Conservation (phyloP, 1,140 invertebrate genomes). For the Heliconius hermathena region DNA sequence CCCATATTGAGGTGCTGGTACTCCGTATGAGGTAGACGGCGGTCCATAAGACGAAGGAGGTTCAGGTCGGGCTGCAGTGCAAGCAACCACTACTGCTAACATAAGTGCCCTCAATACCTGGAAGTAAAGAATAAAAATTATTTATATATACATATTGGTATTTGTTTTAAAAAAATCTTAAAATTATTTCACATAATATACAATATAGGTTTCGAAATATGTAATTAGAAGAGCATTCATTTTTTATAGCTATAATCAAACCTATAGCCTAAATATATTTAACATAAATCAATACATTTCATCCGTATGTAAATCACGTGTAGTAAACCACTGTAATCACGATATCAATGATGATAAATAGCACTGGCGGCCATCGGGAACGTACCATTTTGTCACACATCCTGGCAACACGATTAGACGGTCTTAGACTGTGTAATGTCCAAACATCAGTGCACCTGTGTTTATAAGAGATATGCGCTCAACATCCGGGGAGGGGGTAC, state of each 20-base stretch:
- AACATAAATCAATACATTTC: neutral
- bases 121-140: slow-evolving; percentile 30
- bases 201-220: neutral
- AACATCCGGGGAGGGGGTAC: slow-evolving; percentile 73
- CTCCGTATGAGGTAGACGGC: slow-evolving; percentile 63
- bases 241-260: neutral
- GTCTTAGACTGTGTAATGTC: slow-evolving; percentile 69
- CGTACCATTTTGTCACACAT: slow-evolving; percentile 77
- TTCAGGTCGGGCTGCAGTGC: slow-evolving; percentile 70
- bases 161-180: neutral
- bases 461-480: slow-evolving; percentile 76
- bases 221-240: neutral
- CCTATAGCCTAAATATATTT: neutral
- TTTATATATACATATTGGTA: too few relatives aligned
- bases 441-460: slow-evolving; percentile 66
- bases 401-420: slow-evolving; percentile 58
- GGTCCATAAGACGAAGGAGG: slow-evolving; percentile 71
- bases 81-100: slow-evolving; percentile 60
- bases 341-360: neutral
- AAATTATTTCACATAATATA: neutral
- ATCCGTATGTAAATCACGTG: neutral
- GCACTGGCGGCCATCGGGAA: slow-evolving; percentile 19
- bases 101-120: slow-evolving; percentile 70
- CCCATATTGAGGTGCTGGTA: slow-evolving; percentile 85
- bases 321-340: neutral